Conservation (phyloP, 2,797 vertebrate species). For the Sciurus vulgaris region DNA sequence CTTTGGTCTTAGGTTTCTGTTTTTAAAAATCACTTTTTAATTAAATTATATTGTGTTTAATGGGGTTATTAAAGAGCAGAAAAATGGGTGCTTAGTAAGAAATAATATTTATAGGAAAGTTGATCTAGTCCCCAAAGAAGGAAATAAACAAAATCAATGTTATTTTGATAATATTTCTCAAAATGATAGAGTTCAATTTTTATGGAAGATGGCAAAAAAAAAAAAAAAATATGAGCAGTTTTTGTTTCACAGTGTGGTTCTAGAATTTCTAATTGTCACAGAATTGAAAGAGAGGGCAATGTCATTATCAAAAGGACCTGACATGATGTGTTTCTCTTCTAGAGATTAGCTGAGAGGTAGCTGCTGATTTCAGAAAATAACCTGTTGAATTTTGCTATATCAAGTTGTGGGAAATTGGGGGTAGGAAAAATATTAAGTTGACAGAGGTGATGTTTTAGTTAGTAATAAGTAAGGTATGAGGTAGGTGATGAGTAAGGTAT, state of each 20-base stretch:
- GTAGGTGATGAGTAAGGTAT: too few species aligned
- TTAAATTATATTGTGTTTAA: slow-evolving; percentile 33
- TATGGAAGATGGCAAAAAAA: neutral
- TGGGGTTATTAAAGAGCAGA: neutral
- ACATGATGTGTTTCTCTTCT: neutral
- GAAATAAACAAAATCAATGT: slow-evolving; percentile 48
- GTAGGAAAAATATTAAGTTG: too few species aligned
- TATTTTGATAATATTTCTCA: slow-evolving; percentile 67
- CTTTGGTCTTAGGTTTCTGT: neutral
- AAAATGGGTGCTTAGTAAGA: neutral
- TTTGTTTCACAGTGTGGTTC: neutral
- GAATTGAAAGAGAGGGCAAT: neutral
- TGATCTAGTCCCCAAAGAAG: slow-evolving; percentile 46
- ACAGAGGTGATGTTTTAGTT: too few species aligned
- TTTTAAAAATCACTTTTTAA: neutral
- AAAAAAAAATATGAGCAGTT: neutral
- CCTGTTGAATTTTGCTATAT: too few species aligned
- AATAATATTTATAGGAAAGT: slow-evolving; percentile 17
- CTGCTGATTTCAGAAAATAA: too few species aligned
- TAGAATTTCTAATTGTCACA: neutral
- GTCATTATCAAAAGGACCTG: neutral
- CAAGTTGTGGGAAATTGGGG: too few species aligned
- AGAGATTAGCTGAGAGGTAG: neutral
- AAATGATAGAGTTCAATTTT: slow-evolving; percentile 63
- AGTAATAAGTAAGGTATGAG: too few species aligned